These are phyloP conservation scores for Cherax quadricarinatus DNA, from an alignment of 1,140 invertebrate genomes.

Conservation along the genomic window DNA sequence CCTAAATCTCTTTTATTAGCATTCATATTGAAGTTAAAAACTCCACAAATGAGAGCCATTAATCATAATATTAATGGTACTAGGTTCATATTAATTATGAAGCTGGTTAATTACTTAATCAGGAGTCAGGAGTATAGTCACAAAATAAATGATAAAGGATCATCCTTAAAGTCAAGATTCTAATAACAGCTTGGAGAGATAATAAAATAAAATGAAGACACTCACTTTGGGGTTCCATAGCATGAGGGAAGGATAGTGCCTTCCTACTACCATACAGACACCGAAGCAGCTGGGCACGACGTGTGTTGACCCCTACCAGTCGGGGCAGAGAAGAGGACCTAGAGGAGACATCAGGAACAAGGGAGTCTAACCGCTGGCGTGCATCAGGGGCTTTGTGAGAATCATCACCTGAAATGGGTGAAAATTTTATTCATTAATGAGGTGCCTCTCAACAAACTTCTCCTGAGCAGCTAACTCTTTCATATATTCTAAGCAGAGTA, in stretches of 20 bases:
- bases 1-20: no score
- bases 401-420: not conserved
- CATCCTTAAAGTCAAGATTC: no score
- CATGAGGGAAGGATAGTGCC: conserved; percentile 12
- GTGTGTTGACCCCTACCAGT: conserved; percentile 31
- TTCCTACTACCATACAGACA: not conserved
- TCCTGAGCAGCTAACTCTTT: no score
- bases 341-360: not conserved
- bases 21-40: no score
- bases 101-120: no score
- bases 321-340: conserved; percentile 5
- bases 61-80: no score
- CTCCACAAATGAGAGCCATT: no score
- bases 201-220: not conserved
- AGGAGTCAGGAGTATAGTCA: no score
- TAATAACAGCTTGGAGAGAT: not conserved
- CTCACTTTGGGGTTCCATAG: conserved; percentile 58
- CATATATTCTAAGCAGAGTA: no score
- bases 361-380: conserved; percentile 31
- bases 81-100: no score
- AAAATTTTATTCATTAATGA: not conserved
- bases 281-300: conserved; percentile 19
- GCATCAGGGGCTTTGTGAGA: not conserved
- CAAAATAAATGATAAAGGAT: no score
- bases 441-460: not conserved